These are phyloP conservation scores for Pongo abelii DNA, from an alignment of 2,113 vertebrate genomes.

Conservation along the genomic window DNA sequence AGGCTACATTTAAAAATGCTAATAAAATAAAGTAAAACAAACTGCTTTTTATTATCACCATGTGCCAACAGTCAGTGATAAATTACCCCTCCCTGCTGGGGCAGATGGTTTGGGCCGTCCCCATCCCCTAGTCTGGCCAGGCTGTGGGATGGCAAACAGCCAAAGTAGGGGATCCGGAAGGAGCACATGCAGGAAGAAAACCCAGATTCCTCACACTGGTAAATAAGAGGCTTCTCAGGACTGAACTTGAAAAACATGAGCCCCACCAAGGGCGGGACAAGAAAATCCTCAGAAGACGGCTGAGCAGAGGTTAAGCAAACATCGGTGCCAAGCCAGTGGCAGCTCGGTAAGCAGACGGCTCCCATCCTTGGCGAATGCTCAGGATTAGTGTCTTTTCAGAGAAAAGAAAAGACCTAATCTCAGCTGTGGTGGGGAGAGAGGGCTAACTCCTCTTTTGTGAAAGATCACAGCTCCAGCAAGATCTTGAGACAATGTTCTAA, in stretches of 20 bases:
- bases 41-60: neutral
- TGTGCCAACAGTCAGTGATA: neutral
- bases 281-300: neutral
- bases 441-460: neutral
- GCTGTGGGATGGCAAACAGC: neutral
- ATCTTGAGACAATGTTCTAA: neutral
- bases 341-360: neutral
- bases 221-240: constrained; percentile 64
- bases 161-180: neutral
- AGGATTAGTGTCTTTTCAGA: neutral
- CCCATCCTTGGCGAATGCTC: neutral
- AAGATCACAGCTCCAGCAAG: neutral
- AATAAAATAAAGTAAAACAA: neutral
- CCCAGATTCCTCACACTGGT: constrained; percentile 16
- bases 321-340: neutral
- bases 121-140: neutral
- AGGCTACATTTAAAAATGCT: neutral
- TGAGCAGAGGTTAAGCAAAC: constrained; percentile 43
- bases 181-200: neutral
- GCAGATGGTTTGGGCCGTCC: rapidly evolving
- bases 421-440: neutral
- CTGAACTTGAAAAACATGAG: constrained; percentile 46
- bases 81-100: neutral
- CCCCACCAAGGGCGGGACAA: constrained; percentile 22
- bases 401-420: constrained; percentile 3